These are phyloP conservation scores for Cecropterus lyciades DNA, from an alignment of 1,140 invertebrate species.

Conservation along the genomic window DNA sequence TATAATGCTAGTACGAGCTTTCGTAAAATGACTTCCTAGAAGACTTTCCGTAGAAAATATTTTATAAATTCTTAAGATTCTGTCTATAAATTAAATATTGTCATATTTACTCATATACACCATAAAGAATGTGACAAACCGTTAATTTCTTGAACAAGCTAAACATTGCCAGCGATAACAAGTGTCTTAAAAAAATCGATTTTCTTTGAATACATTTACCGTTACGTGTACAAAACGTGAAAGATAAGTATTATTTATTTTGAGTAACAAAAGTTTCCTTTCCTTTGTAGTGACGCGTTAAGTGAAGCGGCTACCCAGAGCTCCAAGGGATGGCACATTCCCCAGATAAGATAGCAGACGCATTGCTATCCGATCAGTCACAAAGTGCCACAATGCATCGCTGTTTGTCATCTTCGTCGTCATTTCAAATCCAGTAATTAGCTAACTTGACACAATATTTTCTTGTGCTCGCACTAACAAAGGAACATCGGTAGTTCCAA, in stretches of 20 bases:
- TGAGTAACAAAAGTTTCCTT: slow-evolving; percentile 63
- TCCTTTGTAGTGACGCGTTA: slow-evolving; percentile 62
- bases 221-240: slow-evolving; percentile 57
- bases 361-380: slow-evolving; percentile 72
- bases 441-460: neutral
- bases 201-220: slow-evolving; percentile 35
- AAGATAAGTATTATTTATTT: slow-evolving; percentile 68
- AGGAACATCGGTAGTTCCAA: too few species aligned
- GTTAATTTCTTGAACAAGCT: neutral
- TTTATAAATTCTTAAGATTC: too few species aligned
- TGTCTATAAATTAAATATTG: neutral
- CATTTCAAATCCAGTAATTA: slow-evolving; percentile 16
- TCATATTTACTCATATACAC: too few species aligned
- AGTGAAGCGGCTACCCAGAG: slow-evolving; percentile 64
- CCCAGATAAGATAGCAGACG: slow-evolving; percentile 69
- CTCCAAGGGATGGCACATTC: slow-evolving; percentile 68
- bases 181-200: slow-evolving; percentile 1
- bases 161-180: neutral
- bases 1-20: too few species aligned
- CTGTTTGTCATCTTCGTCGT: slow-evolving; percentile 1
- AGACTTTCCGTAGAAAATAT: too few species aligned
- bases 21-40: too few species aligned
- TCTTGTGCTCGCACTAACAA: neutral
- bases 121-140: neutral
- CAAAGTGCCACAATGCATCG: slow-evolving; percentile 27